phyloP scores from a whole-genome alignment of 2,113 vertebrate species.

The Chionomys nivalis region DNA sequence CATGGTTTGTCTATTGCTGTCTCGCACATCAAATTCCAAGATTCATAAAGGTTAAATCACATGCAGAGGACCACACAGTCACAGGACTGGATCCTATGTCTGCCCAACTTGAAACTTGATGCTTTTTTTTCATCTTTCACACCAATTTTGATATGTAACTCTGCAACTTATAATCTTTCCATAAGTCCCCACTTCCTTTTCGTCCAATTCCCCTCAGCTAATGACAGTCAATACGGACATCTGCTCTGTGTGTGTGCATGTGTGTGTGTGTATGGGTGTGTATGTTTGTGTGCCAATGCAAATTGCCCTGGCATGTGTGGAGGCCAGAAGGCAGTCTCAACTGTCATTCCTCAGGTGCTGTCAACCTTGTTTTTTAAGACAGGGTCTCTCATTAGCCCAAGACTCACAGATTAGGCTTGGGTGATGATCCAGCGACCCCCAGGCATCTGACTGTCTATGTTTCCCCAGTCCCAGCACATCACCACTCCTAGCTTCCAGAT shows the following conservation, averaged over 20 bases:
- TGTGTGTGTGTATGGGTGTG: background rate
- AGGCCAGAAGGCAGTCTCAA: background rate
- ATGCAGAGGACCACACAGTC: background rate
- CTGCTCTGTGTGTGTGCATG: background rate
- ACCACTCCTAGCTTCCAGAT: background rate
- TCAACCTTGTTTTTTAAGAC: background rate
- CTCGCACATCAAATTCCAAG: background rate
- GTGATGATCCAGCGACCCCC: background rate
- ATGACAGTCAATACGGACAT: background rate
- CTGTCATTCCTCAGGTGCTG: background rate
- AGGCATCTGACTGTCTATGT: background rate
- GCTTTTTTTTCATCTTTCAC: background rate
- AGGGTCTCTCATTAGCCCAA: background rate
- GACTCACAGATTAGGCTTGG: background rate
- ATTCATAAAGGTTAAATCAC: background rate
- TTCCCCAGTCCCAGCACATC: background rate
- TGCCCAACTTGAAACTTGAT: background rate
- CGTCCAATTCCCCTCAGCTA: background rate
- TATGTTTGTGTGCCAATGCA: no score
- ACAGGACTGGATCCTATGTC: background rate
- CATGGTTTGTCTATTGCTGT: background rate
- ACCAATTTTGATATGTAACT: background rate
- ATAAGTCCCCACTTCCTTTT: background rate
- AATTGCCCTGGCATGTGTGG: background rate
- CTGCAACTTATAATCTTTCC: background rate